phyloP scores from a whole-genome alignment of 2,888 invertebrate genomes.

The Zeuzera pyrina region DNA sequence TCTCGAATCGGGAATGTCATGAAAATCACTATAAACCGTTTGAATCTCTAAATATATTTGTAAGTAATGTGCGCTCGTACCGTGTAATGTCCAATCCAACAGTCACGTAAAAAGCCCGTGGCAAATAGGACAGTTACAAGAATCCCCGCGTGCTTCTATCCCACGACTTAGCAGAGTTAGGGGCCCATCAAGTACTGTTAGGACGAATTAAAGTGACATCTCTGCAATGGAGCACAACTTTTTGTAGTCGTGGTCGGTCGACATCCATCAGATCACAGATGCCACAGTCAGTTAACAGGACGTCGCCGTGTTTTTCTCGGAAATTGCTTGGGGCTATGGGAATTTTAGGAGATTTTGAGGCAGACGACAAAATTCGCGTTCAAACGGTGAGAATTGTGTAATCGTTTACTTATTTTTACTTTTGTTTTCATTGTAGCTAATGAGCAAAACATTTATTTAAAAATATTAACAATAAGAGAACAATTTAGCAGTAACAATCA shows the following conservation, averaged over 20 bases:
- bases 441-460: too few relatives aligned
- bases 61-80: too few relatives aligned
- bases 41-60: too few relatives aligned
- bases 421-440: too few relatives aligned
- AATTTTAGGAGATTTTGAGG: slow-evolving; percentile 1
- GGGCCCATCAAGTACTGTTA: slow-evolving; percentile 51
- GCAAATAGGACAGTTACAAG: slow-evolving; percentile 7
- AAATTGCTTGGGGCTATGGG: slow-evolving; percentile 3
- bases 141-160: slow-evolving; percentile 5
- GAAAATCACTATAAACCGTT: too few relatives aligned
- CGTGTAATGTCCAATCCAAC: slow-evolving; percentile 18
- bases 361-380: too few relatives aligned
- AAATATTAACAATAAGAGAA: too few relatives aligned
- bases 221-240: slow-evolving; percentile 26
- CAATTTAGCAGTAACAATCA: too few relatives aligned
- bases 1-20: too few relatives aligned
- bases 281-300: slow-evolving; percentile 1
- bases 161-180: slow-evolving; percentile 20
- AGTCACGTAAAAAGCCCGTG: slow-evolving; percentile 13
- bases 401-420: too few relatives aligned
- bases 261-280: not conserved
- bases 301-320: not conserved
- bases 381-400: too few relatives aligned
- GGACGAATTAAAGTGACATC: slow-evolving; percentile 52
- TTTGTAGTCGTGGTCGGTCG: slow-evolving; percentile 1